These are phyloP conservation scores for Chloromyia formosa DNA, from an alignment of 2,888 invertebrate genomes.

Conservation along the genomic window DNA sequence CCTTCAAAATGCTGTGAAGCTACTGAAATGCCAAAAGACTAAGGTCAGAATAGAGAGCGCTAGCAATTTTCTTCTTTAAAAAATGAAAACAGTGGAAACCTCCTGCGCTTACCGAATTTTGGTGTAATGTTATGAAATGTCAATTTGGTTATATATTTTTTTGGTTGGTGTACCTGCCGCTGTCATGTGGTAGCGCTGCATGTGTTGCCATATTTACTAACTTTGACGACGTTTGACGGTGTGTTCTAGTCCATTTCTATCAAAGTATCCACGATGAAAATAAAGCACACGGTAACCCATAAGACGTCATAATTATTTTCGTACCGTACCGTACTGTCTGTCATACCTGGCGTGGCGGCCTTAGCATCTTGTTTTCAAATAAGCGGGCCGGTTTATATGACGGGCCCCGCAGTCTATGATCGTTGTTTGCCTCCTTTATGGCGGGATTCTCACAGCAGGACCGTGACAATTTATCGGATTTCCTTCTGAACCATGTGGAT, in stretches of 20 bases:
- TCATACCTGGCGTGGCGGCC: no score
- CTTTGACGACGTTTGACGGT: no score
- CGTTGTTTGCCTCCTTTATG: not conserved
- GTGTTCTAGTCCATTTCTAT: no score
- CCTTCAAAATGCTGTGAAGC: not conserved
- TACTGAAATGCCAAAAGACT: slow-evolving; percentile 9
- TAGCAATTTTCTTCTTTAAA: not conserved
- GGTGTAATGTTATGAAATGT: slow-evolving; percentile 40
- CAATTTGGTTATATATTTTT: slow-evolving; percentile 14
- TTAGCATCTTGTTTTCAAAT: no score
- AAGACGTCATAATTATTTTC: no score
- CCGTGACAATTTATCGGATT: slow-evolving; percentile 33
- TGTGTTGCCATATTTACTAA: not conserved
- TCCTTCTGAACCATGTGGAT: slow-evolving; percentile 43
- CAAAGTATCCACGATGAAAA: no score
- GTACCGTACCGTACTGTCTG: no score
- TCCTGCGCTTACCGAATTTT: slow-evolving; percentile 32
- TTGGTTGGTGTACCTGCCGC: not conserved
- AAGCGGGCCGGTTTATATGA: no score
- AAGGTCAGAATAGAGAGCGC: not conserved
- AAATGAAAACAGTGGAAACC: slow-evolving; percentile 5
- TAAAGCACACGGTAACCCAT: no score
- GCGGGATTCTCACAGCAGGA: slow-evolving; percentile 19
- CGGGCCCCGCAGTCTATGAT: no score
- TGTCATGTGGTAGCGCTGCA: not conserved